Conservation (phyloP, 1,140 invertebrate genomes). For the Drosophila sulfurigaster region DNA sequence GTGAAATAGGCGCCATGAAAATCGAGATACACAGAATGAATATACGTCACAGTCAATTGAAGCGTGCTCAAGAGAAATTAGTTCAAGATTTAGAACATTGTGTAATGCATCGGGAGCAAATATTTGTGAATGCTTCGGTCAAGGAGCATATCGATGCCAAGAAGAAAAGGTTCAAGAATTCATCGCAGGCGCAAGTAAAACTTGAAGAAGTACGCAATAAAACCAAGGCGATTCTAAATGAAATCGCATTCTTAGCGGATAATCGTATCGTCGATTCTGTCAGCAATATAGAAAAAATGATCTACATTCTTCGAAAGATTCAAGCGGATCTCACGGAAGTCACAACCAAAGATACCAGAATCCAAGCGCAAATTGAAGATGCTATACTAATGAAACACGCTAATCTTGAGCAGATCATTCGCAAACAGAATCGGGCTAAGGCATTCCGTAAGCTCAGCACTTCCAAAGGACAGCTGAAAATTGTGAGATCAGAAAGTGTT, state of each 20-base stretch:
- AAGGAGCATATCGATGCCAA: conserved; percentile 86
- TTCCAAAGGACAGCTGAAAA: conserved; percentile 74
- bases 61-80: conserved; percentile 90
- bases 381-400: conserved; percentile 84
- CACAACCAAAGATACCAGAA: conserved; percentile 85
- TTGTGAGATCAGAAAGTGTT: conserved; percentile 79
- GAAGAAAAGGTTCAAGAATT: conserved; percentile 68
- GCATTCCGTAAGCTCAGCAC: conserved; percentile 86
- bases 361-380: conserved; percentile 81
- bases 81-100: conserved; percentile 91
- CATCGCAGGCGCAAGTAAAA: conserved; percentile 70
- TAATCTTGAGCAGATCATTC: conserved; percentile 87
- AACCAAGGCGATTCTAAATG: conserved; percentile 86
- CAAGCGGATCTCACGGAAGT: conserved; percentile 85
- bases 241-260: conserved; percentile 64
- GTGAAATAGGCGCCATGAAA: conserved; percentile 91
- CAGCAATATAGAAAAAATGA: conserved; percentile 72
- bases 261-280: conserved; percentile 52
- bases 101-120: conserved; percentile 89
- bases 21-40: conserved; percentile 94
- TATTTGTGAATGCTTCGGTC: conserved; percentile 87
- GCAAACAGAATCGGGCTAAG: conserved; percentile 87
- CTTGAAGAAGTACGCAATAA: conserved; percentile 87
- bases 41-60: conserved; percentile 89
- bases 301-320: conserved; percentile 61